Conservation (phyloP, 1,140 invertebrate species). For the Drosophila sproati region DNA sequence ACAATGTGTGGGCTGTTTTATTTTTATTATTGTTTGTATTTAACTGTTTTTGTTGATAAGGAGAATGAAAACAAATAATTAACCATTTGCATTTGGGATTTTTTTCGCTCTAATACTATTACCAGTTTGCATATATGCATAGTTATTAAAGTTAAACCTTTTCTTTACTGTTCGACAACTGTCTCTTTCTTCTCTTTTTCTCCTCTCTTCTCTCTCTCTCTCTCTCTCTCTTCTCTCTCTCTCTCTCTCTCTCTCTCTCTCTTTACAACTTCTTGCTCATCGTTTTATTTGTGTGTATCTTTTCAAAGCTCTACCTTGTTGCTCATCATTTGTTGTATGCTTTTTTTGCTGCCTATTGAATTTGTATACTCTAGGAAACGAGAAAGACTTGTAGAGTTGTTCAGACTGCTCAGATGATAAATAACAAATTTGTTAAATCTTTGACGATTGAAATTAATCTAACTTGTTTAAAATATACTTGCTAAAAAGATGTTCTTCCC, state of each 20-base stretch:
- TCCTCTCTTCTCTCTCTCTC: background rate
- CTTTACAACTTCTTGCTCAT: slow-evolving; percentile 4
- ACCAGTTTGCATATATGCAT: background rate
- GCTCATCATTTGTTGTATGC: slow-evolving; percentile 9
- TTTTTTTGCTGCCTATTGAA: slow-evolving; percentile 5
- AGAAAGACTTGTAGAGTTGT: background rate
- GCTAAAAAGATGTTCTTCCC: too few relatives aligned
- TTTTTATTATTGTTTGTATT: slow-evolving; percentile 2
- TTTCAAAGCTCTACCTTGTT: slow-evolving; percentile 12
- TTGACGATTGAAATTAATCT: background rate
- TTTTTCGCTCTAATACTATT: background rate
- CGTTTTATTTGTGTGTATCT: slow-evolving; percentile 12
- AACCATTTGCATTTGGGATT: background rate
- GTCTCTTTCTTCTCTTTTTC: background rate
- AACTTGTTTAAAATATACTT: too few relatives aligned
- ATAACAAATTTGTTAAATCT: background rate
- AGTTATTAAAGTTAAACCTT: background rate
- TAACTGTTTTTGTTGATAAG: background rate
- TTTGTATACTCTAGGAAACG: slow-evolving; percentile 2
- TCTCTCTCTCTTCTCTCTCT: too few relatives aligned
- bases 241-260: background rate
- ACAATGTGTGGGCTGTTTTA: background rate
- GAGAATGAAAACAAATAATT: background rate
- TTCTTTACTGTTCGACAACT: background rate
- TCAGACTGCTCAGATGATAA: background rate